Base-by-base conservation (phyloP, 2,888 invertebrate genomes). In the Drosophila maculinotata region DNA sequence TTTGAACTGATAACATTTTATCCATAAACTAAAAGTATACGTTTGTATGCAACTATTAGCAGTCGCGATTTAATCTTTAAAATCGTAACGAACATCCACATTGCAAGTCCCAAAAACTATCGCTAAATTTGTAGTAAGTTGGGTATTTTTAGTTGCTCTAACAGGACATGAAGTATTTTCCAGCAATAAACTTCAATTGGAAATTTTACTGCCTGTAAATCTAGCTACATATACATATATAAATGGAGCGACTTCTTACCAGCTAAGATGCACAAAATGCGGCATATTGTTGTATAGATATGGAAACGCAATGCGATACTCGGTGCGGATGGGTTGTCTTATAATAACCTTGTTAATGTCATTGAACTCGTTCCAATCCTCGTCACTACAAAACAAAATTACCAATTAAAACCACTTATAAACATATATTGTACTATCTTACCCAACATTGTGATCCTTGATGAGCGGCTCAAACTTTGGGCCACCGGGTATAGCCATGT, bases 351-450 rank as follows among this genome's bases (percentile, higher is more conserved):
- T 99, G 92, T 99, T 99, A 80, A 99, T 99, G 90, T 99, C 99
- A 92, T 99, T 99, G 90, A 99, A 99, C 92, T 99, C 99, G 92
- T 99, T 99, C 99, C 99, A 99, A 91, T 99, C 99, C 92, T 99
- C 99, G 92, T 99, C 99, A 1, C 97, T 96, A 84, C 15, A 92
- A 25, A 4, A 2, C 3, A 7, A 26, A 1, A 5, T 10, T 49
- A 7, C 1, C 1, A 10, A 8, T n/a, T 9, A 14, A 1, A 6
- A 3, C 0, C 6, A 3, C 1, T n/a, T 4, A 17, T n/a, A 15
- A 3, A 8, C 7, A 1, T 8, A 0, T 1, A 8, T 14, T 7
- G 1, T 0, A 8, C 7, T 3, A 0, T 90, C 94, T 93, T 92
- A 96, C 95, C 96, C 97, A 51, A 97, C 96, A 88, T 98, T 98